A percentile compares a stretch with the other conserved stretches of the same genome.
These are phyloP conservation scores for Drosophila persimilis DNA, from an alignment of 1,140 invertebrate species.

Conservation along the genomic window DNA sequence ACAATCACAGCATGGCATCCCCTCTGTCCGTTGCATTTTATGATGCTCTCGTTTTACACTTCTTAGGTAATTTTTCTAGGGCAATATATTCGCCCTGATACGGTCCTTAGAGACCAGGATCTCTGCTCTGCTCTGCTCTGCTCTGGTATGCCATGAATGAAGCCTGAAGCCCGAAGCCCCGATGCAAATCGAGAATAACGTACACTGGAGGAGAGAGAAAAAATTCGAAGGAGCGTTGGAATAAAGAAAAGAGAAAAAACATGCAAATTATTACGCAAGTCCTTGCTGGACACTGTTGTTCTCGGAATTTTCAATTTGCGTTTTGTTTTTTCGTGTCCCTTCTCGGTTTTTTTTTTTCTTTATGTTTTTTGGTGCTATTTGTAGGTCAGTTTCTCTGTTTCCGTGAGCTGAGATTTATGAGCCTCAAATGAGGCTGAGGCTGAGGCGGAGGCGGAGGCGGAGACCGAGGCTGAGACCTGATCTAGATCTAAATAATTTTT, in stretches of 20 bases:
- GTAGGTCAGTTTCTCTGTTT: conserved; percentile 34
- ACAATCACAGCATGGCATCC: conserved; percentile 44
- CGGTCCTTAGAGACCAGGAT: too few relatives aligned
- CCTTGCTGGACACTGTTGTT: conserved; percentile 28
- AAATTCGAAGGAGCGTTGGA: conserved; percentile 8
- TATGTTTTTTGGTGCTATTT: conserved; percentile 32
- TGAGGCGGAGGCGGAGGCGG: too few relatives aligned
- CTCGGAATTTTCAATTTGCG: conserved; percentile 38
- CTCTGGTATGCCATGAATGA: conserved; percentile 46
- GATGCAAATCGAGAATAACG: conserved; percentile 12
- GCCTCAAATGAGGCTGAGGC: conserved; percentile 7
- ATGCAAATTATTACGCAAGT: conserved; percentile 80
- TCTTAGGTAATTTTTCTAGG: conserved; percentile 76
- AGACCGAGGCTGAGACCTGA: conserved; percentile 35
- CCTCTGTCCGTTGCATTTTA: conserved; percentile 46
- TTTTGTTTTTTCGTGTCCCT: conserved; percentile 30
- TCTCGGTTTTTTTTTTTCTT: conserved; percentile 2
- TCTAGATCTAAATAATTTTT: conserved; percentile 76
- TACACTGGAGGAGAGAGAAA: conserved; percentile 10
- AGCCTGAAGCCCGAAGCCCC: conserved; percentile 6
- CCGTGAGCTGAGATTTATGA: conserved; percentile 48
- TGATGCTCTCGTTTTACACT: conserved; percentile 67
- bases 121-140: too few relatives aligned
- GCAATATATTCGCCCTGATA: conserved; percentile 62
- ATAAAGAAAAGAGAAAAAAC: conserved; percentile 30